phyloP scores from a whole-genome alignment of 2,797 vertebrate genomes.

The Ciconia nigra region DNA sequence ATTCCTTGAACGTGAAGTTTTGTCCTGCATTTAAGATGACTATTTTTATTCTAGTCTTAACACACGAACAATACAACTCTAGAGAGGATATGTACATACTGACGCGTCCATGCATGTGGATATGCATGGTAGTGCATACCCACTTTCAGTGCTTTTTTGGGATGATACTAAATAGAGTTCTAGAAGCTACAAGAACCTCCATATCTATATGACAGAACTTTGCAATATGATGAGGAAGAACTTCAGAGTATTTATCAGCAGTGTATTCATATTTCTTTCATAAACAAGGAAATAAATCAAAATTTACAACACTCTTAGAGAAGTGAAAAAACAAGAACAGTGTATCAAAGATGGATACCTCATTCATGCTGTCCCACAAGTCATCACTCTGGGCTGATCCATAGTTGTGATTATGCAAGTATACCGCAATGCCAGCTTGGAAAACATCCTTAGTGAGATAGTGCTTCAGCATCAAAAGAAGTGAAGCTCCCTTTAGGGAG shows the following conservation, averaged over 20 bases:
- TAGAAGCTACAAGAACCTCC: background rate
- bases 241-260: background rate
- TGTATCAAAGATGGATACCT: slow-evolving; percentile 72
- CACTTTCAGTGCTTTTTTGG: background rate
- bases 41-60: background rate
- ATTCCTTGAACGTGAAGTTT: background rate
- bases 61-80: background rate
- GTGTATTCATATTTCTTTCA: background rate
- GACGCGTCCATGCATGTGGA: background rate
- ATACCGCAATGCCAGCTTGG: slow-evolving; percentile 83
- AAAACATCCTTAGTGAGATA: slow-evolving; percentile 84
- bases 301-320: background rate
- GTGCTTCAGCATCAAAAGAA: slow-evolving; percentile 91
- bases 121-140: background rate
- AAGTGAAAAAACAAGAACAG: background rate
- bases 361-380: slow-evolving; percentile 91
- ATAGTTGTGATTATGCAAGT: slow-evolving; percentile 81
- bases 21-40: background rate
- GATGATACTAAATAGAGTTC: background rate
- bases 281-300: background rate
- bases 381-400: slow-evolving; percentile 83
- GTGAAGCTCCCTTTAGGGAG: slow-evolving; percentile 85
- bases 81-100: background rate
- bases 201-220: background rate
- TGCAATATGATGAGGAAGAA: background rate